These are phyloP conservation scores for Argya squamiceps DNA, from an alignment of 2,797 vertebrate genomes.

Conservation along the genomic window DNA sequence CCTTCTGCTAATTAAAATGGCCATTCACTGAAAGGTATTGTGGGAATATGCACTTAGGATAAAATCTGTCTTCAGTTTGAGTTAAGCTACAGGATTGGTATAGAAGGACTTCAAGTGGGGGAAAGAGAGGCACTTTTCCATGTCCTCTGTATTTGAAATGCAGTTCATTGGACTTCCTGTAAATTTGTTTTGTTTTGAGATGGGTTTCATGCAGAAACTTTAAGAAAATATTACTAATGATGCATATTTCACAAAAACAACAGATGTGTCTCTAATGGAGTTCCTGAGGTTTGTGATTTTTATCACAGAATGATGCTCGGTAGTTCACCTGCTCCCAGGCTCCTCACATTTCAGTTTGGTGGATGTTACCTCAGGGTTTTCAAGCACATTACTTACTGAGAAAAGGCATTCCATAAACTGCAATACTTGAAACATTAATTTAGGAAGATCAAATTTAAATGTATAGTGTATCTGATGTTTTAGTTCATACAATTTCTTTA, in stretches of 20 bases:
- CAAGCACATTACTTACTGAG: neutral
- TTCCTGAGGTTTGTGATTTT: neutral
- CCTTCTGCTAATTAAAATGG: neutral
- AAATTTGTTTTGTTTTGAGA: neutral
- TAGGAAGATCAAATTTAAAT: neutral
- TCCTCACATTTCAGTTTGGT: neutral
- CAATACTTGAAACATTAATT: neutral
- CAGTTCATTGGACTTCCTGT: neutral
- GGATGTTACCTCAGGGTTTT: neutral
- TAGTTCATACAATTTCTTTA: neutral
- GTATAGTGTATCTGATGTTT: neutral
- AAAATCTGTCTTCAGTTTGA: neutral
- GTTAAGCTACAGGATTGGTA: neutral
- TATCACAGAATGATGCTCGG: neutral
- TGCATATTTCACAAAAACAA: neutral
- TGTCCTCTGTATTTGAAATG: neutral
- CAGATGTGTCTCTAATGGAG: neutral
- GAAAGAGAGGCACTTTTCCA: rapidly evolving
- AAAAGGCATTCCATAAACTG: neutral
- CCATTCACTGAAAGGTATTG: neutral
- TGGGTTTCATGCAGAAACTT: neutral
- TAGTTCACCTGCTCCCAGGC: neutral
- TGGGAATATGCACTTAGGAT: rapidly evolving
- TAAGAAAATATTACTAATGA: neutral
- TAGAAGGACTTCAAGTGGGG: neutral